These are phyloP conservation scores for Sebastes wilsoni DNA, from an alignment of 2,797 vertebrate species.

Conservation along the genomic window DNA sequence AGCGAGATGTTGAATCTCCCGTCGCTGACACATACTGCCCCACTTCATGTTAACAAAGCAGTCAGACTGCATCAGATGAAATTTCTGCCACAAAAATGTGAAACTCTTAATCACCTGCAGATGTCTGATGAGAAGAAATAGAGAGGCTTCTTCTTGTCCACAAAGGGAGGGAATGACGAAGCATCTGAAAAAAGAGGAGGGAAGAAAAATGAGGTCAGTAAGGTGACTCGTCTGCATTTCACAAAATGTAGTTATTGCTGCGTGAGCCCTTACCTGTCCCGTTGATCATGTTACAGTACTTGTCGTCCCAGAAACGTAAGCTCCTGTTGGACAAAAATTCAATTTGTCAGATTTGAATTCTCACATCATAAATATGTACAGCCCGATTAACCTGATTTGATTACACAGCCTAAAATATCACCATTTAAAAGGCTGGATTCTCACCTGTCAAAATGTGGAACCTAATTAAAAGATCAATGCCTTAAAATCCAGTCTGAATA, in stretches of 20 bases:
- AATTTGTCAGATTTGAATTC: neutral
- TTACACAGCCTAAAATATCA: neutral
- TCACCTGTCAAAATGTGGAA: neutral
- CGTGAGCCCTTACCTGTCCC: constrained; percentile 89
- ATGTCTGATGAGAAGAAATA: constrained; percentile 94
- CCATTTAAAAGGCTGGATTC: neutral
- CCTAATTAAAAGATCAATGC: neutral
- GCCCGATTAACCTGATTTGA: neutral
- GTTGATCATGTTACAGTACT: constrained; percentile 91
- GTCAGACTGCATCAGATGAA: neutral
- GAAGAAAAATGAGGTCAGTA: neutral
- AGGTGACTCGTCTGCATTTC: neutral
- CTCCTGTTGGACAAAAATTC: constrained; percentile 57
- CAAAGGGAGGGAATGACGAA: constrained; percentile 89
- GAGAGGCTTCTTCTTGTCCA: constrained; percentile 82
- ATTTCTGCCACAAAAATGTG: neutral
- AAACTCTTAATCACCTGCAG: constrained; percentile 87
- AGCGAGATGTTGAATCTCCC: neutral
- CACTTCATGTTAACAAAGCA: neutral
- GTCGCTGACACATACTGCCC: neutral
- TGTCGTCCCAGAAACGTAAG: constrained; percentile 83
- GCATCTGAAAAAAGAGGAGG: constrained; percentile 82
- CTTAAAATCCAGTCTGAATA: neutral
- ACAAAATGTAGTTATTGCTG: too few relatives aligned
- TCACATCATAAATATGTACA: neutral